Percentiles rank a stretch among this genome's conserved stretches.
Evolutionary conservation across 2,113 vertebrate species (phyloP).

Genomic region (Hippocampus mohnikei): DNA sequence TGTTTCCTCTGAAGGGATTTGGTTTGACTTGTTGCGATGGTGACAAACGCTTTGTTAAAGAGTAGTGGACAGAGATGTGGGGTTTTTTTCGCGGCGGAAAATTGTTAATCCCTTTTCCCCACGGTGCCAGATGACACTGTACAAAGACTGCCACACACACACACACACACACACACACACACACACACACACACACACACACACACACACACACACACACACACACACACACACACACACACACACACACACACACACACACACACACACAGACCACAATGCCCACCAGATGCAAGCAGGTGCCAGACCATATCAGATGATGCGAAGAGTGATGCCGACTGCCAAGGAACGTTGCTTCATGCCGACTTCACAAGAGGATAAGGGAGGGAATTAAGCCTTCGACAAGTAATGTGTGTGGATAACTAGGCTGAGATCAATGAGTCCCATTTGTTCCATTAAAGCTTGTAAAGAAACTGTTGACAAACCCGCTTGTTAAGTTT

Average conservation of each 20-base stretch:
- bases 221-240: too few relatives aligned
- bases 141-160: constrained; percentile 7
- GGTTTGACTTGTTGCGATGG: constrained; percentile 55
- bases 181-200: too few relatives aligned
- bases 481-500: not conserved
- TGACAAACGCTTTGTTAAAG: constrained; percentile 43
- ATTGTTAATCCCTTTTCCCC: constrained; percentile 48
- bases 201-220: too few relatives aligned
- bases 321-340: not conserved
- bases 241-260: too few relatives aligned
- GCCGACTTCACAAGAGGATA: constrained; percentile 15
- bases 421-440: constrained; percentile 4
- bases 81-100: constrained; percentile 30
- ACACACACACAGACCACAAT: constrained; percentile 12
- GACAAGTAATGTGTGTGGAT: not conserved
- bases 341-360: constrained; percentile 29
- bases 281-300: not conserved
- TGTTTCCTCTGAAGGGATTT: constrained; percentile 22
- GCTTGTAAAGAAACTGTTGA: constrained; percentile 5
- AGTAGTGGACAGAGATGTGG: constrained; percentile 32
- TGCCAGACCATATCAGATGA: not conserved
- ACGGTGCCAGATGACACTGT: constrained; percentile 42
- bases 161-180: too few relatives aligned
- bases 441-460: constrained; percentile 12
- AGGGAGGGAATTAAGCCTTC: not conserved